Conservation (phyloP, 2,113 vertebrate species). For the Thoracochromis brauschi region DNA sequence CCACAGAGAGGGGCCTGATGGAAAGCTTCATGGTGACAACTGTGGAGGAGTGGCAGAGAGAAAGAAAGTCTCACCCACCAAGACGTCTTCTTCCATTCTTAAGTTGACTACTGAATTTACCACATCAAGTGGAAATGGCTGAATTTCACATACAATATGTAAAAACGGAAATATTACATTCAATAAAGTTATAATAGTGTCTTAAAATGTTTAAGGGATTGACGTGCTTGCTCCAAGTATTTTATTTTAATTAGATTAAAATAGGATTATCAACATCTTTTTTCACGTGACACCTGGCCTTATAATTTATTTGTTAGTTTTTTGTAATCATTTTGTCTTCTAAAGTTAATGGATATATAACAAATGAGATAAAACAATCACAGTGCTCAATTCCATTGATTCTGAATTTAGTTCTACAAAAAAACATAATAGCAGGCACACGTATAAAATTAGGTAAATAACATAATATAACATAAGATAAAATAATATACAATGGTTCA, state of each 20-base stretch:
- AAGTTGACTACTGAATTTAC: neutral
- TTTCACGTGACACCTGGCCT: neutral
- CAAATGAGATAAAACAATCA: neutral
- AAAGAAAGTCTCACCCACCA: neutral
- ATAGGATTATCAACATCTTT: neutral
- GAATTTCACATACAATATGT: neutral
- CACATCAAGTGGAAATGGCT: neutral
- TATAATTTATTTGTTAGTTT: neutral
- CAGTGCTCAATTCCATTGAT: neutral
- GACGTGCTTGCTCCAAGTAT: too few species aligned
- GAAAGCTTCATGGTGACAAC: constrained; percentile 61
- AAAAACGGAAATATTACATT: neutral
- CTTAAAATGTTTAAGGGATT: neutral
- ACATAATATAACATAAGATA: neutral
- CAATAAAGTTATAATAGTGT: neutral
- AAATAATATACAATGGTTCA: neutral
- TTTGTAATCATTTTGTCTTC: neutral
- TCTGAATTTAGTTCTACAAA: neutral
- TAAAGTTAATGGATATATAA: neutral
- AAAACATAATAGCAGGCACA: neutral
- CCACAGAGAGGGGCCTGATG: constrained; percentile 25
- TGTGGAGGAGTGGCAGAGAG: neutral
- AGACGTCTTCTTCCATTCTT: neutral
- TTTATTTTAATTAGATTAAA: neutral
- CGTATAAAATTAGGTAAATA: neutral